Percentiles rank a stretch among this genome's conserved stretches.
phyloP scores from a whole-genome alignment of 2,113 vertebrate genomes.

The Myotis davidii region DNA sequence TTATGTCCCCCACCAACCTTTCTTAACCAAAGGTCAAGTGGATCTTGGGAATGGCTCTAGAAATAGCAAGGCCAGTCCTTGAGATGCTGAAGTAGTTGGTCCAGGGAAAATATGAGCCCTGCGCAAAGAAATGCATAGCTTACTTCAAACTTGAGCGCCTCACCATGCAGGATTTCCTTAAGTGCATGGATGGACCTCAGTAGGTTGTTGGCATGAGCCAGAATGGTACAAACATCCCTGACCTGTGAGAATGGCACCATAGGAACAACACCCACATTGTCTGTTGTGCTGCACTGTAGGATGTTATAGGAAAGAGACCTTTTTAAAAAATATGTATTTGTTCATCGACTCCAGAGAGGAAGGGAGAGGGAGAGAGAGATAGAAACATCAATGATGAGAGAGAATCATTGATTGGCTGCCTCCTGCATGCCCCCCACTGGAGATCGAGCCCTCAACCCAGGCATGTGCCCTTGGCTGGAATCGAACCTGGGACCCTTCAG shows the following conservation, averaged over 20 bases:
- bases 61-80: conserved; percentile 56
- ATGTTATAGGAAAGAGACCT: not conserved
- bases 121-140: conserved; percentile 46
- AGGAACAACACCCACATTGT: not conserved
- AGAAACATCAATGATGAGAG: too few species aligned
- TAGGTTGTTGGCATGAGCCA: not conserved
- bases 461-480: too few species aligned
- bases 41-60: conserved; percentile 36
- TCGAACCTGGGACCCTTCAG: too few species aligned
- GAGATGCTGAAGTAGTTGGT: conserved; percentile 41
- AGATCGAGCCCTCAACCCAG: too few species aligned
- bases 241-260: not conserved
- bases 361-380: too few species aligned
- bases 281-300: not conserved
- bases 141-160: not conserved
- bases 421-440: too few species aligned
- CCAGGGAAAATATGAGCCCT: not conserved
- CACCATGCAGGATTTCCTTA: not conserved
- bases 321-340: not conserved
- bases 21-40: conserved; percentile 68
- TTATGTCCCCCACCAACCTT: conserved; percentile 26
- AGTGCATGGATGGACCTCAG: not conserved
- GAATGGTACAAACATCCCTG: not conserved
- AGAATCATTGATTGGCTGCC: too few species aligned
- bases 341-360: too few species aligned